phyloP scores from a whole-genome alignment of 2,797 vertebrate genomes.

The Arremon aurantiirostris region DNA sequence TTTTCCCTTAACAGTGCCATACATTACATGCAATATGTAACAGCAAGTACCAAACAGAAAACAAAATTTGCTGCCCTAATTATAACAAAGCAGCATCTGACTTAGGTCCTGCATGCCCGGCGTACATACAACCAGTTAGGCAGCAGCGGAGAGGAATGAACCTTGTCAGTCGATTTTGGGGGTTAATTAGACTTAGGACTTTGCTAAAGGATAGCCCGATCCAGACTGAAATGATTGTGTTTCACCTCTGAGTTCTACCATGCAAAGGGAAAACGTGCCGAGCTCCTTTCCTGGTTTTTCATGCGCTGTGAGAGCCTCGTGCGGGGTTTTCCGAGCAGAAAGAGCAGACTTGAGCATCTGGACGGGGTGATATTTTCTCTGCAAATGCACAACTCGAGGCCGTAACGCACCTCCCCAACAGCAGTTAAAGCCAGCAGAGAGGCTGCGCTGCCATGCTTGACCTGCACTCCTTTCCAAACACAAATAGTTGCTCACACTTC shows the following conservation, averaged over 20 bases:
- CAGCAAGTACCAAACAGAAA: conserved; percentile 74
- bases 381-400: conserved; percentile 75
- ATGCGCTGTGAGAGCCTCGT: background rate
- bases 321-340: conserved; percentile 67
- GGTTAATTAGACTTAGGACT: conserved; percentile 69
- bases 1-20: conserved; percentile 80
- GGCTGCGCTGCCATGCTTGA: conserved; percentile 38
- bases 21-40: conserved; percentile 82
- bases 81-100: conserved; percentile 60
- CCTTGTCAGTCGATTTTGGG: conserved; percentile 35
- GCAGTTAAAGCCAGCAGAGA: conserved; percentile 70
- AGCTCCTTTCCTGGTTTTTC: conserved; percentile 55
- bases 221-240: background rate
- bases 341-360: conserved; percentile 78
- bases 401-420: conserved; percentile 69
- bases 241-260: conserved; percentile 47
- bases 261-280: background rate
- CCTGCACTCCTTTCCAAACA: conserved; percentile 39
- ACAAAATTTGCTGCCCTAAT: conserved; percentile 76
- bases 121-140: conserved; percentile 5
- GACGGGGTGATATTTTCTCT: conserved; percentile 73
- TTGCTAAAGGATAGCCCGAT: conserved; percentile 43
- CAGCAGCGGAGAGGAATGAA: conserved; percentile 12
- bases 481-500: conserved; percentile 22
- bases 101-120: conserved; percentile 30